A percentile compares a stretch with the other conserved stretches of the same genome.
These are phyloP conservation scores for Chlorocebus sabaeus DNA, from an alignment of 2,113 vertebrate genomes.

Conservation along the genomic window DNA sequence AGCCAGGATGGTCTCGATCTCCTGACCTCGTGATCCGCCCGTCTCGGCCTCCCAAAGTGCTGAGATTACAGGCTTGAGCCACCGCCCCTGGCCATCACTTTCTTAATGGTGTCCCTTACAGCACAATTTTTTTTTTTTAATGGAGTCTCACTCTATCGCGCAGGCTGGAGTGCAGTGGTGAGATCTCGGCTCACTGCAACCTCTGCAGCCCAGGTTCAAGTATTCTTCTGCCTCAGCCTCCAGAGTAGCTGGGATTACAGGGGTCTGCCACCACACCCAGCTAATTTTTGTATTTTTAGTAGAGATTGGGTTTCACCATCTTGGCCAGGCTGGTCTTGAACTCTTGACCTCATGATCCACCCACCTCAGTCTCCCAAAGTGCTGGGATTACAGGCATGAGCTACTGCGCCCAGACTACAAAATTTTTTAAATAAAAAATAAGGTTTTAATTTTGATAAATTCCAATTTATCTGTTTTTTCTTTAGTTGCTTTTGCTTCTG, in stretches of 20 bases:
- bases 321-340: neutral
- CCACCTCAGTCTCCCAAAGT: neutral
- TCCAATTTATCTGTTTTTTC: neutral
- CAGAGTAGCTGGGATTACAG: neutral
- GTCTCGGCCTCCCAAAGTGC: neutral
- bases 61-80: neutral
- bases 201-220: neutral
- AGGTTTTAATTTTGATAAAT: neutral
- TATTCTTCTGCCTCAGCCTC: neutral
- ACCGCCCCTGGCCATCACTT: neutral
- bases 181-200: neutral
- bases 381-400: neutral
- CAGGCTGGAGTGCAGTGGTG: neutral
- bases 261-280: fast-evolving
- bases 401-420: neutral
- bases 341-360: neutral
- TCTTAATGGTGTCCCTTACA: neutral
- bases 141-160: neutral
- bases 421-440: neutral
- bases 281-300: neutral
- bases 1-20: neutral
- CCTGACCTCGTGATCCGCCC: neutral
- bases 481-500: neutral
- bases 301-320: neutral
- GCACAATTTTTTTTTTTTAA: neutral